Evolutionary conservation across 2,113 vertebrate species (phyloP).

Genomic region (Solenodon paradoxus): DNA sequence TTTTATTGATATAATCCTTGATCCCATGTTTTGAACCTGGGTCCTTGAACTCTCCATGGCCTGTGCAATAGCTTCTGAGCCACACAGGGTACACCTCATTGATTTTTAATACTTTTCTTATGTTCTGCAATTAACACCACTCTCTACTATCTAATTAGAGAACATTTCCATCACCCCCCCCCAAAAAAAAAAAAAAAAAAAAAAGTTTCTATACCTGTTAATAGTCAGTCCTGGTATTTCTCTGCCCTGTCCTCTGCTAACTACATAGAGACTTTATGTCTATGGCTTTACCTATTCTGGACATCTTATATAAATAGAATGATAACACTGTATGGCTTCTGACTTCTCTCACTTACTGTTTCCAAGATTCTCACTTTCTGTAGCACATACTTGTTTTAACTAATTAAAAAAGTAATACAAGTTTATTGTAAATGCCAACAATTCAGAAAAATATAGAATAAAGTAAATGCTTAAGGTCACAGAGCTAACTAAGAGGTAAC

Average conservation of each 20-base stretch:
- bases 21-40: too few species aligned
- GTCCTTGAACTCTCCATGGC: too few species aligned
- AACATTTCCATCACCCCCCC: not conserved
- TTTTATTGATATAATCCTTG: too few species aligned
- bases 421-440: constrained; percentile 1
- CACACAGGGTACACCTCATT: too few species aligned
- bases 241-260: not conserved
- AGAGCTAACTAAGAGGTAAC: not conserved
- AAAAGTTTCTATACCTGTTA: not conserved
- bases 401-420: constrained; percentile 13
- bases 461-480: not conserved
- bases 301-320: not conserved
- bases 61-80: too few species aligned
- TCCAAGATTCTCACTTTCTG: not conserved
- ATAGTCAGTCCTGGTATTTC: not conserved
- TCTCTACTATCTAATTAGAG: not conserved
- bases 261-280: not conserved
- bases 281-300: not conserved
- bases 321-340: not conserved
- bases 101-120: not conserved
- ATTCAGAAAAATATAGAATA: not conserved
- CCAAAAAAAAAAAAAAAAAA: not conserved
- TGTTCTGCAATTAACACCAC: not conserved
- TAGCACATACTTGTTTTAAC: not conserved
- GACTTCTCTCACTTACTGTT: not conserved